Evolutionary conservation across 2,888 invertebrate species (phyloP), one percentile per base, ranked within the genome.

Genomic region (Gisinianus flammeolus): DNA sequence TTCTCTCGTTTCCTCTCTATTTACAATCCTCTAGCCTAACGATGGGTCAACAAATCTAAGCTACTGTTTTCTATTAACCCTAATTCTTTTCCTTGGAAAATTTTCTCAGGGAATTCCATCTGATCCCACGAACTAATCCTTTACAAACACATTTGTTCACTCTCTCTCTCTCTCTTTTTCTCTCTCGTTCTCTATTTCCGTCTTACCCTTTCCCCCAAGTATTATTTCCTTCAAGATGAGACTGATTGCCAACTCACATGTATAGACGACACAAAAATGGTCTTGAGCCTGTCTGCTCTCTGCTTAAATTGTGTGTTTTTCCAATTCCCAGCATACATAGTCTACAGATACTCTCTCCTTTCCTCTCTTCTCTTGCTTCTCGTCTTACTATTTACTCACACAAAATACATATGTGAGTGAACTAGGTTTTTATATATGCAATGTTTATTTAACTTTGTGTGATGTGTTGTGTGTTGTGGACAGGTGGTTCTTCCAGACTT

Each of bases 401-500:
- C 8, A 54, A 8, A 4, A 54, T 54, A n/a, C 54, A n/a, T 16
- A 5, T 54, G n/a, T 16, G n/a, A n/a, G 16, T 54, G n/a, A 54
- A n/a, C 54, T 54, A 16, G 19, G n/a, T n/a, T 54, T 54, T 16
- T 54, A n/a, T 54, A 19, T 54, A 16, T 44, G 44, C 16, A 16
- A 44, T 10, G 44, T 44, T 6, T 44, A 16, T 44, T 6, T 44
- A 16, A 10, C 44, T 44, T 44, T 44, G 44, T 44, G 44, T 44
- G 44, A 4, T 56, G 12, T 56, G 6, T 56, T 56, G 12, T 56
- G 12, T 58, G 19, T 58, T 58, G 56, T 58, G 56, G 80, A 0
- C 84, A 93, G 93, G 98, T 99, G 58, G 98, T 99, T 0, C 89
- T 99, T 35, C 99, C 99, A 0, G 99, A 99, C 89, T 87, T 99